Evolutionary conservation across 2,797 vertebrate species (phyloP), one percentile per base, ranked within the genome.

Genomic region (Acrocephalus scirpaceus): DNA sequence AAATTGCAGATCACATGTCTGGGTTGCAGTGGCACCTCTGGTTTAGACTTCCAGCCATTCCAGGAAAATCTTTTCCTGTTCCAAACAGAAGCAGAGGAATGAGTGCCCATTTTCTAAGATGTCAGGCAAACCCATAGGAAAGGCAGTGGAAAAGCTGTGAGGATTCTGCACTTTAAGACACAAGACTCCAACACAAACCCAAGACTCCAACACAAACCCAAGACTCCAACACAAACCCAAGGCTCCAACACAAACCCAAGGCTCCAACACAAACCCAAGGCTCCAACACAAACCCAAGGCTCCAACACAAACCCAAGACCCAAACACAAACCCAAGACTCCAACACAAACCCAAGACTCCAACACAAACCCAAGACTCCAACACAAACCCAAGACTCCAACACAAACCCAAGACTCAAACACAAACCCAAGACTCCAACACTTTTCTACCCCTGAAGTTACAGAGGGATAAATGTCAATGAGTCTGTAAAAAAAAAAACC

Each of bases 1-100:
- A 66, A 74, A 51, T 0, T 13, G 40, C 78, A 83, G 14, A 2
- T 7, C 71, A 27, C 0, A 0, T 1, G 50, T 7, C 38, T 40
- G 50, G 32, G 12, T 5, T 26, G 17, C 3, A 3, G 15, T 5
- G 23, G 11, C 60, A 54, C 27, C 45, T 80, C 57, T 8, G 7
- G 1, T 79, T 77, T 26, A 51, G 12, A 30, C 22, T 60, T 61
- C 8, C 30, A 70, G 20, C 27, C 34, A 34, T 42, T 70, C 40
- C 65, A 62, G 26, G 6, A 60, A 78, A 77, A 76, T 7, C 22
- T 32, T 10, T 22, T 23, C 32, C 47, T 83, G n/a, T 53, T 75
- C 51, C 48, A 57, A 79, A n/a, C 6, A 73, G 3, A 45, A 53
- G 23, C 50, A 72, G 25, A 75, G 17, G 3, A 84, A 34, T 5